Conservation (phyloP, 2,888 invertebrate species). For the Drosophila eohydei region DNA sequence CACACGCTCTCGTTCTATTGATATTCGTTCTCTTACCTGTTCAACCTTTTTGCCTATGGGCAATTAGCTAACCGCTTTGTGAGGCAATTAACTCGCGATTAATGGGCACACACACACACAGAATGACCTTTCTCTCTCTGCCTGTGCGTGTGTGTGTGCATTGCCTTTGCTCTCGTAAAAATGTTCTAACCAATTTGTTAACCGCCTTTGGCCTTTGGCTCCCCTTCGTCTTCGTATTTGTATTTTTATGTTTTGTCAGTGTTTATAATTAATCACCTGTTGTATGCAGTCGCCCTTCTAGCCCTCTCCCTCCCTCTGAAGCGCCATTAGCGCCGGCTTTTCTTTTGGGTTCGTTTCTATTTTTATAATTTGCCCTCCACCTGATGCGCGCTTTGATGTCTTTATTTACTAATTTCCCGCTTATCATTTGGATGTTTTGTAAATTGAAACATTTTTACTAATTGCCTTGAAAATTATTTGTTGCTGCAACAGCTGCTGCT, state of each 20-base stretch:
- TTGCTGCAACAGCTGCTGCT: slow-evolving; percentile 19
- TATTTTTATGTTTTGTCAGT: slow-evolving; percentile 82
- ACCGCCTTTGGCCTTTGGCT: slow-evolving; percentile 41
- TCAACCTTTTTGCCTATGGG: slow-evolving; percentile 51
- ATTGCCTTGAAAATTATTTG: slow-evolving; percentile 77
- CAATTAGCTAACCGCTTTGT: slow-evolving; percentile 78
- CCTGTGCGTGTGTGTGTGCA: slow-evolving; percentile 2
- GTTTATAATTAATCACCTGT: slow-evolving; percentile 82
- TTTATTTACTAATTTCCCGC: slow-evolving; percentile 81
- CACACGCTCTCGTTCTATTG: not conserved
- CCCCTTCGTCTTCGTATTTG: slow-evolving; percentile 48
- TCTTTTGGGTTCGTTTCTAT: slow-evolving; percentile 27
- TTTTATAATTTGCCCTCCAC: slow-evolving; percentile 11
- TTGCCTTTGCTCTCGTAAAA: slow-evolving; percentile 65
- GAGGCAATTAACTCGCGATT: slow-evolving; percentile 77
- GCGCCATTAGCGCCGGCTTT: slow-evolving; percentile 80
- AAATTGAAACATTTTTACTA: slow-evolving; percentile 81
- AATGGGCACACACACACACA: slow-evolving; percentile 56
- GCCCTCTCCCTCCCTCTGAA: slow-evolving; percentile 29
- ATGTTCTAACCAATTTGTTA: slow-evolving; percentile 68
- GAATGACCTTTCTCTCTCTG: slow-evolving; percentile 35
- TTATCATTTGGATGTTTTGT: slow-evolving; percentile 78
- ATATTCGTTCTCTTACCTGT: slow-evolving; percentile 29
- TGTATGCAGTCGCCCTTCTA: slow-evolving; percentile 52
- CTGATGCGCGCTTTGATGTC: slow-evolving; percentile 70